phyloP scores from a whole-genome alignment of 1,140 invertebrate genomes.

The Leguminivora glycinivorella region DNA sequence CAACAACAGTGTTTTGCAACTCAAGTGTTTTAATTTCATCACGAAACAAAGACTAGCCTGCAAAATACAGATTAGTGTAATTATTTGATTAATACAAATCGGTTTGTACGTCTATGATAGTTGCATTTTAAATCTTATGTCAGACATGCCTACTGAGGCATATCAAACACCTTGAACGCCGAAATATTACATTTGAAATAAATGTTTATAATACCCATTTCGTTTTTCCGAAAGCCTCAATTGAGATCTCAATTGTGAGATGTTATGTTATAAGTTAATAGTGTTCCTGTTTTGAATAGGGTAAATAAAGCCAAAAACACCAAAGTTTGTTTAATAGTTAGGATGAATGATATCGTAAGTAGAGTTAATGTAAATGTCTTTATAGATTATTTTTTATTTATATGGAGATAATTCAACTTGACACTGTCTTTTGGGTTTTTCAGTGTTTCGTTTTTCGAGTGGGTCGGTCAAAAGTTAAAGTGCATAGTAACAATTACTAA shows the following conservation, averaged over 20 bases:
- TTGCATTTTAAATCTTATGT: neutral
- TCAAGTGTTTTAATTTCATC: neutral
- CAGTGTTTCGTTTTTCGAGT: neutral
- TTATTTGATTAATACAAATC: neutral
- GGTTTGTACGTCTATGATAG: neutral
- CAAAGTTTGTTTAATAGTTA: conserved; percentile 27
- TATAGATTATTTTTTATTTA: conserved; percentile 16
- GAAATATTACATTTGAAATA: neutral
- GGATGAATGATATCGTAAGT: conserved; percentile 16
- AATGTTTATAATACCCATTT: neutral
- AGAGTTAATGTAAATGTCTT: conserved; percentile 26
- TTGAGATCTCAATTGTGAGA: conserved; percentile 2
- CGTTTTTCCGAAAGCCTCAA: neutral
- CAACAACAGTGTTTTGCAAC: no score
- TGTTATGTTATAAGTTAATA: neutral
- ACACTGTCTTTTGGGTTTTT: neutral
- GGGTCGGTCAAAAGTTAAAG: neutral
- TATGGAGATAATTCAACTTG: conserved; percentile 2
- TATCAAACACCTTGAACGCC: neutral
- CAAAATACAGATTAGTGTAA: neutral
- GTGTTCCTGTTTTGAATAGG: conserved; percentile 18
- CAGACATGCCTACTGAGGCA: neutral
- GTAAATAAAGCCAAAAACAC: conserved; percentile 25
- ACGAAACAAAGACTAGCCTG: neutral
- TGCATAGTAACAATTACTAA: neutral